Base-by-base conservation (phyloP, 2,113 vertebrate species). In the Sylvia atricapilla region DNA sequence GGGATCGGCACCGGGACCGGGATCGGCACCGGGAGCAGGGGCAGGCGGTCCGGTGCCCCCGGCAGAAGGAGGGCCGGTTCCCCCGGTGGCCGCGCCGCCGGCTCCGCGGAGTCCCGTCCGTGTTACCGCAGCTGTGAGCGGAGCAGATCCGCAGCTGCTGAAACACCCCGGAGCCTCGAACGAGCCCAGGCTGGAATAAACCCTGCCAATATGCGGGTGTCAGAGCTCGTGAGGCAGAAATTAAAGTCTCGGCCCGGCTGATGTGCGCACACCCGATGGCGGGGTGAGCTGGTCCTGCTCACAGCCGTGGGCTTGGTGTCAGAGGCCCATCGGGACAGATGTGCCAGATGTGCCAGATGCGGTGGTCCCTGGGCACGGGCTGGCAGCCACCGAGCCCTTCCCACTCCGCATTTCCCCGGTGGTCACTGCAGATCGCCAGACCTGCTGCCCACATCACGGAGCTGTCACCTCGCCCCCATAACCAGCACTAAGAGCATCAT, bases 331-430 rank as follows among this genome's bases (percentile, higher is more conserved):
- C n/a, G 22, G 89, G 33, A 1, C 11, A 4, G 46, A 3, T 6
- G 55, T 10, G 56, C 66, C 5, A 0, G 47, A 49, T 49, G 47
- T 0, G 56, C 66, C 5, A 0, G 47, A 49, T 49, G 47, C 0
- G 1, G 12, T 3, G 37, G 0, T 11, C 2, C 10, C 1, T 0
- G 49, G 43, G 47, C 30, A 2, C 3, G 7, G 63, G 31, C 73
- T 28, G 63, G 49, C 49, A 27, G 30, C 60, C 74, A 1, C 46
- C 3, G 2, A 31, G 49, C 72, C 47, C 30, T 39, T 19, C 1
- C 2, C 15, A 0, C 21, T 10, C 37, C 37, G 43, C n/a, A 0
- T 8, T 3, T 15, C 3, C 60, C 41, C 4, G 0, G 1, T 3
- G 39, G 14, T 4, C 35, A 0, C 47, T 15, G 75, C 56, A 2